phyloP scores from a whole-genome alignment of 2,797 vertebrate species.

The Protosalanx chinensis region DNA sequence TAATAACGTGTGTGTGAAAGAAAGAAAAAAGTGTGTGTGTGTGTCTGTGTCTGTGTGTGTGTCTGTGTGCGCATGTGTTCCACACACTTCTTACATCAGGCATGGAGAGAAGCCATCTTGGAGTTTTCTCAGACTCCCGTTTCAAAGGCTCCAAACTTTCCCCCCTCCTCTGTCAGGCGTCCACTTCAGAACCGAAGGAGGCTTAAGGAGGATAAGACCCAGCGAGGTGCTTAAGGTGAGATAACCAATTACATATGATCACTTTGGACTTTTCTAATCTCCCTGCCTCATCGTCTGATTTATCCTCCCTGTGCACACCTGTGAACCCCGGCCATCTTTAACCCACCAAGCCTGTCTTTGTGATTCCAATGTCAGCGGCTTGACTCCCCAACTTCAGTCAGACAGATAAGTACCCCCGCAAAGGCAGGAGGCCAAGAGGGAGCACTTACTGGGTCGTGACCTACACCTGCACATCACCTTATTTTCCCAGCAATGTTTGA shows the following conservation, averaged over 20 bases:
- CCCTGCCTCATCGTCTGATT: constrained; percentile 67
- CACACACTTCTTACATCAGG: constrained; percentile 65
- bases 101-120: constrained; percentile 56
- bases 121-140: constrained; percentile 67
- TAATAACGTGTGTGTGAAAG: too few relatives aligned
- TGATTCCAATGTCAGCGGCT: constrained; percentile 74
- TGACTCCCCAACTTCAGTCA: constrained; percentile 65
- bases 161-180: constrained; percentile 58
- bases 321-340: constrained; percentile 60
- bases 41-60: constrained; percentile 2
- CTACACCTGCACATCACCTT: not conserved
- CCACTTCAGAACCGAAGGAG: constrained; percentile 73
- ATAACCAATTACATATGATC: constrained; percentile 78
- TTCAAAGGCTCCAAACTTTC: constrained; percentile 71
- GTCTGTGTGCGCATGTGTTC: constrained; percentile 14
- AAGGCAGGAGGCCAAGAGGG: constrained; percentile 17
- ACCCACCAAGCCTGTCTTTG: constrained; percentile 61
- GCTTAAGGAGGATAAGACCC: constrained; percentile 73
- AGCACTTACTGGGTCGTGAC: constrained; percentile 27
- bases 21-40: not conserved
- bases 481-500: constrained; percentile 15
- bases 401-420: constrained; percentile 61
- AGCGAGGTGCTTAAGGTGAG: constrained; percentile 71
- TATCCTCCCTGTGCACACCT: constrained; percentile 59
- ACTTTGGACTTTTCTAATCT: constrained; percentile 80